phyloP scores from a whole-genome alignment of 2,797 vertebrate species.

The Chrysocyon brachyurus region DNA sequence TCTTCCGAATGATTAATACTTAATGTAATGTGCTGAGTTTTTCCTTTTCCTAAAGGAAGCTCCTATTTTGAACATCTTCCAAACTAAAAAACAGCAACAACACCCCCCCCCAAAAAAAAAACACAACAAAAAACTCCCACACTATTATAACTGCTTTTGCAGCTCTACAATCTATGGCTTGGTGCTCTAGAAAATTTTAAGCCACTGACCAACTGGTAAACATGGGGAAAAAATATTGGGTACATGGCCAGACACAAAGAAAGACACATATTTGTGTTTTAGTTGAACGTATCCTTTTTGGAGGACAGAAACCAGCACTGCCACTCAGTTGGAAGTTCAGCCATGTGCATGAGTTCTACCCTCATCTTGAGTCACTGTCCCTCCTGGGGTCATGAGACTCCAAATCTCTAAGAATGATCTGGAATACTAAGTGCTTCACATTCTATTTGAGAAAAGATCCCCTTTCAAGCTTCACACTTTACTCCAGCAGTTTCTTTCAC shows the following conservation, averaged over 20 bases:
- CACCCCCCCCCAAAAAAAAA: not conserved
- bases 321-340: not conserved
- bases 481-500: not conserved
- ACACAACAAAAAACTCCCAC: not conserved
- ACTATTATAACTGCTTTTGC: not conserved
- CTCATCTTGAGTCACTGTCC: not conserved
- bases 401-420: not conserved
- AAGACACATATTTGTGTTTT: not conserved
- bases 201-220: not conserved
- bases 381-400: not conserved
- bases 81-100: not conserved
- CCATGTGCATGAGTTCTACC: no score
- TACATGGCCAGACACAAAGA: not conserved
- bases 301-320: not conserved
- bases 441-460: not conserved
- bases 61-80: constrained; percentile 42
- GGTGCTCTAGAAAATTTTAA: not conserved
- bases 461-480: not conserved
- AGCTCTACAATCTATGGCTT: not conserved
- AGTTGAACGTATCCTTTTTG: not conserved
- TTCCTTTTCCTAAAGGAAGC: constrained; percentile 54
- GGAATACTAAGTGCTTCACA: not conserved
- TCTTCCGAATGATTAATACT: constrained; percentile 44
- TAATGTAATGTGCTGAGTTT: not conserved
- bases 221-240: not conserved